Percentiles rank a stretch among this genome's conserved stretches.
Evolutionary conservation across 35 echinoderm and acorn worm genomes (phyloP).

Genomic region (Patiria miniata): DNA sequence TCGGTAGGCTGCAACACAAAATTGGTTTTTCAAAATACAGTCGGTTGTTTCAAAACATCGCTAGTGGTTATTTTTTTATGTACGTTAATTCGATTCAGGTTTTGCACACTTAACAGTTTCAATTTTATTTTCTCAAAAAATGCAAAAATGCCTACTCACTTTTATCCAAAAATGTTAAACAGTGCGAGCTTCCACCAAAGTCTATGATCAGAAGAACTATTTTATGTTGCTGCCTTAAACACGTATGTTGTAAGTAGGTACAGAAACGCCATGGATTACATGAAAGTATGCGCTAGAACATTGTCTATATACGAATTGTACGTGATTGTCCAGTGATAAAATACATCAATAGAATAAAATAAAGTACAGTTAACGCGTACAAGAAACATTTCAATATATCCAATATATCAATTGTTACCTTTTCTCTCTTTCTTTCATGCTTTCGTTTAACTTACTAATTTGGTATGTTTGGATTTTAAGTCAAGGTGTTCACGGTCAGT

Average conservation of each 20-base stretch:
- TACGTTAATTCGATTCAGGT: not conserved
- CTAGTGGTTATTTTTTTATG: not conserved
- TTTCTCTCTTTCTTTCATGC: too few species aligned
- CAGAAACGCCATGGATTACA: too few species aligned
- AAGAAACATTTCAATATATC: too few species aligned
- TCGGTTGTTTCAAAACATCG: not conserved
- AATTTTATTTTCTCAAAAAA: too few species aligned
- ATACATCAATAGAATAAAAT: slow-evolving; percentile 17
- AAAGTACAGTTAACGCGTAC: not conserved
- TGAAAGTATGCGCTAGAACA: too few species aligned
- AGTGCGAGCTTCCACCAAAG: too few species aligned
- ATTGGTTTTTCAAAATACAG: not conserved
- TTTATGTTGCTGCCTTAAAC: too few species aligned
- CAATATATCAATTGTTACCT: not conserved
- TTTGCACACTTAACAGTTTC: not conserved
- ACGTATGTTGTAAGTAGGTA: too few species aligned
- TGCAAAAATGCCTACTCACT: not conserved
- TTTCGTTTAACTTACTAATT: slow-evolving; percentile 1
- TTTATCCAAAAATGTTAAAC: too few species aligned
- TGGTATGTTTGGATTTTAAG: not conserved
- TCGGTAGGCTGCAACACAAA: not conserved
- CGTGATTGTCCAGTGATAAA: not conserved
- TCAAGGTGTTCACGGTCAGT: slow-evolving; percentile 7
- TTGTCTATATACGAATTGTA: slow-evolving; percentile 6
- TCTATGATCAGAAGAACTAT: too few species aligned